Percentiles rank a stretch among this genome's conserved stretches.
Conservation (phyloP, 2,888 invertebrate species). For the Rotaria socialis region DNA sequence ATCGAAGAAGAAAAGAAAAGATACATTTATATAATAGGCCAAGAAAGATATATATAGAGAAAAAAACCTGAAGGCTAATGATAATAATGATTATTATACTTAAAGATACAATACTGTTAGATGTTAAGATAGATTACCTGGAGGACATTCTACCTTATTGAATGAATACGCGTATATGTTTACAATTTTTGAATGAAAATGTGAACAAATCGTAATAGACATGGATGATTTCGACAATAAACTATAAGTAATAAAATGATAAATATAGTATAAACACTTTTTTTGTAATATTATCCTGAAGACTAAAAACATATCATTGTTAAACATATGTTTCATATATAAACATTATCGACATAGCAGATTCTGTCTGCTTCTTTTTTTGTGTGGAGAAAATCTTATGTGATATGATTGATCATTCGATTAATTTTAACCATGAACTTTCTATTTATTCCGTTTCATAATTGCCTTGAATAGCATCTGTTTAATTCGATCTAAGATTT, state of each 20-base stretch:
- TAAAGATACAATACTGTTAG: background rate
- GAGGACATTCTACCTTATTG: background rate
- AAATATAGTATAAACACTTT: background rate
- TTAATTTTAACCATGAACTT: background rate
- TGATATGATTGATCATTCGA: constrained; percentile 17
- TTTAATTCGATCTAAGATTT: background rate
- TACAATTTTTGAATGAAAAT: background rate
- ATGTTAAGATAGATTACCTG: background rate
- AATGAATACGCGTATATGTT: background rate
- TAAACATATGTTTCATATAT: background rate
- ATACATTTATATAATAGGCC: background rate
- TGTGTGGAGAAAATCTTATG: background rate
- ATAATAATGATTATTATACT: background rate
- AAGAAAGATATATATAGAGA: background rate
- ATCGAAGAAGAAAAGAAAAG: background rate
- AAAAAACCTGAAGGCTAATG: constrained; percentile 1
- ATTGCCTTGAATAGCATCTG: background rate
- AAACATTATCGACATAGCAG: background rate
- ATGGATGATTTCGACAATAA: background rate
- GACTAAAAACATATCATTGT: background rate
- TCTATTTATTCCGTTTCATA: background rate
- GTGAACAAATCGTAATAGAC: background rate
- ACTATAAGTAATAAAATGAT: background rate
- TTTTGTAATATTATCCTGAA: background rate
- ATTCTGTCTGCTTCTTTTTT: background rate